Base-by-base conservation (phyloP, 2,113 vertebrate species). In the Coracopsis vasa region DNA sequence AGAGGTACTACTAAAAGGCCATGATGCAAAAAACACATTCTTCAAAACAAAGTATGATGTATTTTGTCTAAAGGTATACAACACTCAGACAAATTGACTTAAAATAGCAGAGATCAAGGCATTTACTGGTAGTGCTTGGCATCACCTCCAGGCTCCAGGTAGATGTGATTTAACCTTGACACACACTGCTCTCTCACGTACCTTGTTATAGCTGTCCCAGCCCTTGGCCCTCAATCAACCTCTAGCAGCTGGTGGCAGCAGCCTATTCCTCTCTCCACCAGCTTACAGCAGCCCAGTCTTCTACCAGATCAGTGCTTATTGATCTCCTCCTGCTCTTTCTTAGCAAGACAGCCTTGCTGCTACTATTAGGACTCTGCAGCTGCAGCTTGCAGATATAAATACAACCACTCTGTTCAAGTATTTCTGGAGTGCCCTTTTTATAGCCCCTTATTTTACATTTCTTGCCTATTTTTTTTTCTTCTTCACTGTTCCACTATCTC, bases 1-100 rank as follows among this genome's bases (percentile, higher is more conserved):
- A 85, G 70, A 61, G 66, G 45, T 47, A 3, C 61, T 62, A 74
- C 80, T 81, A 78, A 91, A 94, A 91, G 24, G 54, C 79, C 7
- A 4, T 28, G 74, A 88, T 47, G 84, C 90, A 90, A 94, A 78
- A 91, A 90, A 73, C 56, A 79, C 90, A 71, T 90, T 93, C 90
- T 69, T 69, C 74, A 80, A 88, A 90, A 42, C 62, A 60, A 93
- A 92, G 58, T 9, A 19, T 65, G 82, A 82, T 88, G 92, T 86
- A 80, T 94, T 88, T 85, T 77, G 74, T 82, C 86, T 75, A 83
- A 86, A 92, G 58, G 27, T 13, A 19, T 23, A 21, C n/a, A 80
- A 74, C 66, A 21, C 62, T 92, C 85, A 72, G 81, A 66, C 17
- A 80, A 94, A 92, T 33, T 25, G 85, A 64, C 58, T 65, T 44